A percentile compares a stretch with the other conserved stretches of the same genome.
Conservation (phyloP, 1,140 invertebrate species). For the Apolygus lucorum region DNA sequence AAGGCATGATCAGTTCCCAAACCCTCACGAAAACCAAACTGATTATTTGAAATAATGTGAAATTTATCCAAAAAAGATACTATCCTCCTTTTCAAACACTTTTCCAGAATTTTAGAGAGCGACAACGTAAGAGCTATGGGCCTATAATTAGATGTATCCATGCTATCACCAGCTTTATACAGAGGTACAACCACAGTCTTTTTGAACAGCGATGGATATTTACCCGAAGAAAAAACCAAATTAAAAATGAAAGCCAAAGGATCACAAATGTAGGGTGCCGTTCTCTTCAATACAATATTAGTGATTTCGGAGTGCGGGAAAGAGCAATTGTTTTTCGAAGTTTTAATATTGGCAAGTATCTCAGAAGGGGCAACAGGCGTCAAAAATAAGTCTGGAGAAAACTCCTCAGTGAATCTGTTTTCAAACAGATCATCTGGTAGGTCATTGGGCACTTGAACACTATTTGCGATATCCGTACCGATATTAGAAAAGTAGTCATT, state of each 20-base stretch:
- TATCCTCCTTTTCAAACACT: no score
- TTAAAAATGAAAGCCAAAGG: not conserved
- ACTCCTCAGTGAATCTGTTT: not conserved
- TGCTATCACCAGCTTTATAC: no score
- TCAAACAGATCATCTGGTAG: not conserved
- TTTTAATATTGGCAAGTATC: not conserved
- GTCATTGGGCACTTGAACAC: not conserved
- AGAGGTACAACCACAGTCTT: no score
- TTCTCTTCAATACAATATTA: not conserved
- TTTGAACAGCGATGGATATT: not conserved
- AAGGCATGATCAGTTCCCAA: no score
- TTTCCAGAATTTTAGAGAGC: no score
- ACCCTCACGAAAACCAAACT: no score
- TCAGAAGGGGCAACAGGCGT: not conserved
- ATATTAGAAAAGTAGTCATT: no score
- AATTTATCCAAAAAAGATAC: no score
- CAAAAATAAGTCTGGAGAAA: not conserved
- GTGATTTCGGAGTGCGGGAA: not conserved
- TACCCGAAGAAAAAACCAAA: not conserved
- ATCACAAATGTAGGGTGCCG: not conserved
- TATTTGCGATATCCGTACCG: not conserved
- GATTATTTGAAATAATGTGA: no score
- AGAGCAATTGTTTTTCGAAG: not conserved
- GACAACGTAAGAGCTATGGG: no score
- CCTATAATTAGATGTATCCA: no score